These are phyloP conservation scores for Anguilla marmorata DNA, from an alignment of 2,797 vertebrate species.

Conservation along the genomic window DNA sequence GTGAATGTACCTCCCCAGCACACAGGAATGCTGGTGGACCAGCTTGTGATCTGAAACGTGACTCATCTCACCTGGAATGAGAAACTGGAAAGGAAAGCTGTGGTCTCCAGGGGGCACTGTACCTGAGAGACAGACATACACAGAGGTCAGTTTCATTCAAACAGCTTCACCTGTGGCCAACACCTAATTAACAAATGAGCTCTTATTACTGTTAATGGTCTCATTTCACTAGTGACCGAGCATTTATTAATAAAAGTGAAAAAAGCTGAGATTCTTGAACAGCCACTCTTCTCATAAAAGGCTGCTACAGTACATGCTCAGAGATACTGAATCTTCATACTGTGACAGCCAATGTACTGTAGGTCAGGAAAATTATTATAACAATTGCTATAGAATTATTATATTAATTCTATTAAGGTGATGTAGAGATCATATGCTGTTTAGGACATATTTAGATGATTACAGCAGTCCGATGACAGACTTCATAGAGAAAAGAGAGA, in stretches of 20 bases:
- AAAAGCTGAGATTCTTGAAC: conserved; percentile 35
- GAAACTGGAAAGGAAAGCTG: conserved; percentile 91
- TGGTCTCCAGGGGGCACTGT: conserved; percentile 86
- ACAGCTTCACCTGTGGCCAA: too few relatives aligned
- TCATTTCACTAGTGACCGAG: neutral
- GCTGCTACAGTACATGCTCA: neutral
- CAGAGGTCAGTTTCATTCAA: neutral
- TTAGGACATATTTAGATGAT: neutral
- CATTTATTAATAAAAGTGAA: neutral
- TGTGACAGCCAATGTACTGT: neutral
- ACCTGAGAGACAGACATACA: conserved; percentile 70
- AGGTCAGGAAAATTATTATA: neutral
- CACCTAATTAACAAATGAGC: too few relatives aligned
- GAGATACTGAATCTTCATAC: neutral
- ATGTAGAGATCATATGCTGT: neutral
- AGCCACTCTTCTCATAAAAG: conserved; percentile 32
- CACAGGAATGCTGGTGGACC: neutral
- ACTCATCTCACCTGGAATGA: conserved; percentile 83
- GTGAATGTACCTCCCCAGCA: neutral
- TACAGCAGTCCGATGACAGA: neutral
- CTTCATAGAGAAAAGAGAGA: neutral
- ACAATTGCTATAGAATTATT: too few relatives aligned
- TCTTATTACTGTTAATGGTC: too few relatives aligned
- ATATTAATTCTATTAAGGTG: neutral
- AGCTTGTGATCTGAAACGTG: neutral